phyloP scores from a whole-genome alignment of 2,888 invertebrate genomes.

The Deroplatys truncata region DNA sequence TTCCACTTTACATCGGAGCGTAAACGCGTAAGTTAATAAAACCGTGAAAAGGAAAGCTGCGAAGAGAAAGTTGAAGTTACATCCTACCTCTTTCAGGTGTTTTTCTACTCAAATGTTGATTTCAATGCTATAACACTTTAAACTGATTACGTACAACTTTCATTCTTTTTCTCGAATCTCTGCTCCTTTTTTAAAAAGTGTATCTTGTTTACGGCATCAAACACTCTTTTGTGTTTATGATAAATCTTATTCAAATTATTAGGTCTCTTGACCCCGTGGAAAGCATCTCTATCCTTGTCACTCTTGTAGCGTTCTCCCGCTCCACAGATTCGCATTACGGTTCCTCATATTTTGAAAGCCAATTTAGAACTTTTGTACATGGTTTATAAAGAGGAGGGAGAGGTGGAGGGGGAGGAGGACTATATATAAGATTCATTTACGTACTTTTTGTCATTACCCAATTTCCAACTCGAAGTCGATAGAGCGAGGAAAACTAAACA shows the following conservation, averaged over 20 bases:
- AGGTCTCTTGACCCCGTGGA: neutral
- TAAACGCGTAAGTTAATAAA: too few species aligned
- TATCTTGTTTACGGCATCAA: neutral
- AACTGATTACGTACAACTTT: neutral
- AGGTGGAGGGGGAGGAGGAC: neutral
- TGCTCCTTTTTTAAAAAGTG: neutral
- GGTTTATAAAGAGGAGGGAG: slow-evolving; percentile 8
- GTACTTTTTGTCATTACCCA: slow-evolving; percentile 18
- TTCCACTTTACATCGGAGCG: too few species aligned
- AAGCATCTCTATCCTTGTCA: neutral
- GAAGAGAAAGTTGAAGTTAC: too few species aligned
- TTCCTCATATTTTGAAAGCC: slow-evolving; percentile 18
- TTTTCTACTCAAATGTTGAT: neutral
- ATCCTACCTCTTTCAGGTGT: neutral
- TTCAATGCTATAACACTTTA: neutral
- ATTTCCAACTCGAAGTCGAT: slow-evolving; percentile 15
- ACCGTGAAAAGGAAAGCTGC: too few species aligned
- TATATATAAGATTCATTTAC: slow-evolving; percentile 19
- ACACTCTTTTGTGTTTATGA: neutral
- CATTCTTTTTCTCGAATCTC: neutral
- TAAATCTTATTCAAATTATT: neutral
- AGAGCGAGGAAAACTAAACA: slow-evolving; percentile 15
- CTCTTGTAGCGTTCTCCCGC: neutral
- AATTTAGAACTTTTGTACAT: slow-evolving; percentile 18
- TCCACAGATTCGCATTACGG: slow-evolving; percentile 4